Conservation (phyloP, 2,113 vertebrate genomes). For the Cyrtonyx montezumae region DNA sequence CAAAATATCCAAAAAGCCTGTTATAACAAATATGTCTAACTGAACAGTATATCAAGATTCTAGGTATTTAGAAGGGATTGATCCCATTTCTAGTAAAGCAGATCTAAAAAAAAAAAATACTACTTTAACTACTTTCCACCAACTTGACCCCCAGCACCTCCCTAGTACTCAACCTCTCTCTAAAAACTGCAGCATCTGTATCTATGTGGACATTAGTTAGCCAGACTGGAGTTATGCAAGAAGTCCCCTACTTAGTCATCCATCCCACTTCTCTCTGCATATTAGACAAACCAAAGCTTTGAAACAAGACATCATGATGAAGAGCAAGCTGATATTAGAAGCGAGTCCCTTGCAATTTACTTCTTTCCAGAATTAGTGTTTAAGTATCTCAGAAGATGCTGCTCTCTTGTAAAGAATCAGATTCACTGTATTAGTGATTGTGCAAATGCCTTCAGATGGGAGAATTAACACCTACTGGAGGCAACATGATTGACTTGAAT, state of each 20-base stretch:
- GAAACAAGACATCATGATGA: background rate
- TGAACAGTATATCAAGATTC: background rate
- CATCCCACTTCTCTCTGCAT: background rate
- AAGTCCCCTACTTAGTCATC: background rate
- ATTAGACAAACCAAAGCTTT: background rate
- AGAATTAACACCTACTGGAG: conserved; percentile 46
- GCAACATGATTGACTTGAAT: conserved; percentile 61
- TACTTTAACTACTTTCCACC: background rate
- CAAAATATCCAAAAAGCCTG: background rate
- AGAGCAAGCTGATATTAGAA: background rate
- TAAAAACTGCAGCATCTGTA: background rate
- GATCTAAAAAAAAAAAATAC: background rate
- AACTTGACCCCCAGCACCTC: background rate
- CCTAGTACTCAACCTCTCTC: background rate
- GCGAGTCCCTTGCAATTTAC: background rate
- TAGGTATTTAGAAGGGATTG: background rate
- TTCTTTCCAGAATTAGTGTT: background rate
- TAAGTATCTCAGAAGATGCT: background rate
- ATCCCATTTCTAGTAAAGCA: background rate
- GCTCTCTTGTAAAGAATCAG: background rate
- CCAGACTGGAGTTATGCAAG: background rate
- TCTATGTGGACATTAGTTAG: background rate
- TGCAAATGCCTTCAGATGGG: background rate
- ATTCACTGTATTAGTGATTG: conserved; percentile 18
- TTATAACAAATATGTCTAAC: fast-evolving